Evolutionary conservation across 1,140 invertebrate genomes (phyloP).

Genomic region (Ganaspis sp.): DNA sequence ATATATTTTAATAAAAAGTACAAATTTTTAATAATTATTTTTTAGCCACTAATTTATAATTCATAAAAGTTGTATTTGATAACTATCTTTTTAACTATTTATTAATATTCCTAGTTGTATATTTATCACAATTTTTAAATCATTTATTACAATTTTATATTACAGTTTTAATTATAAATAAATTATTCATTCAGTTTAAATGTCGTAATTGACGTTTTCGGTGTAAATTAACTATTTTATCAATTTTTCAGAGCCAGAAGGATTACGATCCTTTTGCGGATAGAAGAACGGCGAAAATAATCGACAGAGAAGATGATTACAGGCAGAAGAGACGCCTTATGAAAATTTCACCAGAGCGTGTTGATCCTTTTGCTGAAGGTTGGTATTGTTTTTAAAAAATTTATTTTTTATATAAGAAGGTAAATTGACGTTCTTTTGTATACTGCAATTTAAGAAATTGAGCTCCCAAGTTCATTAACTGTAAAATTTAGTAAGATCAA

Average conservation of each 20-base stretch:
- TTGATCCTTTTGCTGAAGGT: constrained; percentile 99
- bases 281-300: constrained; percentile 91
- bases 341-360: constrained; percentile 96
- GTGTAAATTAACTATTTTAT: too few species aligned
- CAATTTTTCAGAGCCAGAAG: constrained; percentile 84
- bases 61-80: too few species aligned
- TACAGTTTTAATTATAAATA: too few species aligned
- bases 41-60: too few species aligned
- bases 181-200: too few species aligned
- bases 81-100: too few species aligned
- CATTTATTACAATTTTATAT: too few species aligned
- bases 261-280: constrained; percentile 98
- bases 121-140: too few species aligned
- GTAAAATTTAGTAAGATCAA: neutral
- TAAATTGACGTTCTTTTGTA: constrained; percentile 13
- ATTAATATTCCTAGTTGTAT: too few species aligned
- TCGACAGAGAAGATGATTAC: constrained; percentile 98
- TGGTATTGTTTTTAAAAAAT: constrained; percentile 71
- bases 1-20: constrained; percentile 18
- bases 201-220: too few species aligned
- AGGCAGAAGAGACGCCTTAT: constrained; percentile 89
- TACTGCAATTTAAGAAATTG: neutral
- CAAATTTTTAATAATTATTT: neutral
- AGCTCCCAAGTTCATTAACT: too few species aligned
- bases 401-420: neutral